Evolutionary conservation across 2,797 vertebrate genomes (phyloP), one percentile per base, ranked within the genome.

Genomic region (Triplophysa yarkandensis): DNA sequence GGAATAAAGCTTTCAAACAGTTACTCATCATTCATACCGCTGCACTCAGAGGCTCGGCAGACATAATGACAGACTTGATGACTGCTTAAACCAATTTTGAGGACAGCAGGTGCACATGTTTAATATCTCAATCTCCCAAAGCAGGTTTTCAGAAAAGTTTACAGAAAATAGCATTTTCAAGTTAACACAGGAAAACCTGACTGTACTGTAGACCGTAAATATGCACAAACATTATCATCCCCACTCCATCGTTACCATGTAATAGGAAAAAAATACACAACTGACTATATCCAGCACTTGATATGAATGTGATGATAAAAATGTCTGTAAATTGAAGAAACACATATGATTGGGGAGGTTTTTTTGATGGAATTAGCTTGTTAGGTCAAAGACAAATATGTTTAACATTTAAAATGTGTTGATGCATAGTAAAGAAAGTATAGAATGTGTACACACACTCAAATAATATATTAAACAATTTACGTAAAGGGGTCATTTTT

Each of bases 1-100:
- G 30, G 60, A 52, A 65, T 36, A 65, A 74, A 61, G 7, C 52
- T 30, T 58, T 27, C 4, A 68, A 61, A 61, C 4, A 39, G 55
- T 75, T 61, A 50, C 21, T 61, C 62, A 58, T 74, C 11, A 44
- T 66, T 65, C 52, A 66, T 16, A 32, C 52, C 6, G 1, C n/a
- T 17, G 54, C 43, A 44, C 63, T 67, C 6, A 48, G 34, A 58
- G 43, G 41, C 52, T 68, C 43, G 14, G 50, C 30, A 58, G 30
- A 48, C 30, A 27, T 74, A 58, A 65, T 74, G 30, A 74, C 61
- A 66, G 50, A 57, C 63, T 60, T 57, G 36, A 73, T 73, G 34
- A 44, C 61, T 64, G 41, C 61, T 34, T 57, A 30, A 55, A 73
- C 54, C n/a, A 30, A 63, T 44, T 23, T 32, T 63, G 14, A 25